Evolutionary conservation across 2,797 vertebrate species (phyloP), one percentile per base, ranked within the genome.

Genomic region (Bucorvus abyssinicus): DNA sequence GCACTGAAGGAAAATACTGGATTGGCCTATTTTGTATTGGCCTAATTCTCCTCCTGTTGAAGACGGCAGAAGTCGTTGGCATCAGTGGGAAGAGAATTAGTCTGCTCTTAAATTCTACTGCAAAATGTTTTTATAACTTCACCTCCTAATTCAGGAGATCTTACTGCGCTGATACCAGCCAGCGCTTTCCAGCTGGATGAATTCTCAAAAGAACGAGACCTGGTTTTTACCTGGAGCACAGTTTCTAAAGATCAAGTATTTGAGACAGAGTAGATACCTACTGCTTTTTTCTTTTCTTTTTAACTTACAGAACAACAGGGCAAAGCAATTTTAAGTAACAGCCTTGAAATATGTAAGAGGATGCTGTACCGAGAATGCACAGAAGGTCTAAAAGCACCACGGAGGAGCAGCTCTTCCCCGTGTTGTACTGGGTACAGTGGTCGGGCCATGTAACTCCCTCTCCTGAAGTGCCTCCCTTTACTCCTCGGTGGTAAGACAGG

Each of bases 1-100:
- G 64, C 64, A 69, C 57, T 23, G 71, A 75, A 83, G 50, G 80
- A 67, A 95, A 91, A 90, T 68, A 59, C 76, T 96, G 86, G 84
- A 70, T 91, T 93, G 88, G 81, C 92, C 90, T 85, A 81, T 89
- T 96, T 91, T 86, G 74, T 6, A 9, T 52, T 92, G 84, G 87
- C 93, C 87, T 91, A 71, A 83, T 91, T 84, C 80, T 74, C 47
- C 44, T 71, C 36, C 76, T 18, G 19, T 64, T 69, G 38, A 86
- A 76, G 84, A 67, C 45, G 29, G 87, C 63, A 68, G 61, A 68
- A 76, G 67, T 59, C 61, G 56, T 70, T 65, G n/a, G 42, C 38
- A 84, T 76, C 85, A 44, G 15, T 50, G 53, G 65, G 92, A 79
- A 65, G 23, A 73, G 34, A 93, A 70, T 78, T 71, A 78, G n/a